Percentiles rank a stretch among this genome's conserved stretches.
Conservation (phyloP, 2,888 invertebrate genomes). For the Gandaritis pyraliata region DNA sequence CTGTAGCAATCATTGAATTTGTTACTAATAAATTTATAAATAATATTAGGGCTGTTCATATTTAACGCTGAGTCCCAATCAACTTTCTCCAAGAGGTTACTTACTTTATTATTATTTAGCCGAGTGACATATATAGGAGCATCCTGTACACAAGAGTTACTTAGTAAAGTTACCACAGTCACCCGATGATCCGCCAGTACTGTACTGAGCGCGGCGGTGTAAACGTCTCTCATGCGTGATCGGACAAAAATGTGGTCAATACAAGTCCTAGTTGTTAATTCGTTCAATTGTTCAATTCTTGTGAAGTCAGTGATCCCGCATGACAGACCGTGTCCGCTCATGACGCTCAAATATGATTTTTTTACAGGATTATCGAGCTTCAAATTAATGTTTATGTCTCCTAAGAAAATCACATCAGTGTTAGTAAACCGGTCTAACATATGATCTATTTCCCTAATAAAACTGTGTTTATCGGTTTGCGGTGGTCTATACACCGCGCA, state of each 20-base stretch:
- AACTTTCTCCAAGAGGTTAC: not conserved
- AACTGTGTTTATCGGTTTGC: not conserved
- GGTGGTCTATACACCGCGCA: not conserved
- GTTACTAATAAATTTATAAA: not conserved
- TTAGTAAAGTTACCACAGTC: not conserved
- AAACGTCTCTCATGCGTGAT: constrained; percentile 1
- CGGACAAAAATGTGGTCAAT: not conserved
- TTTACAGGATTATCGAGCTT: not conserved
- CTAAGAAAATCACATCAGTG: not conserved
- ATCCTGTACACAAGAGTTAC: not conserved
- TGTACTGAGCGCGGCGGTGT: constrained; percentile 1
- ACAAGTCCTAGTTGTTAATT: not conserved
- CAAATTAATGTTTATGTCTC: not conserved
- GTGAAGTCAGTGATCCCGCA: not conserved
- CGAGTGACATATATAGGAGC: not conserved
- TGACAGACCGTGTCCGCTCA: constrained; percentile 1
- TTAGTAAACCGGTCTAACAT: not conserved
- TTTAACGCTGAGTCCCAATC: not conserved
- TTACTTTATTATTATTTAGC: not conserved
- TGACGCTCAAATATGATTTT: not conserved
- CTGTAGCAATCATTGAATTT: not conserved
- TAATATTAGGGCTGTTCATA: not conserved
- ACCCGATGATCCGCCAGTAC: not conserved
- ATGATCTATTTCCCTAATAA: not conserved
- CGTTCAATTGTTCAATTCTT: not conserved